Percentiles rank a stretch among this genome's conserved stretches.
These are phyloP conservation scores for Syngnathoides biaculeatus DNA, from an alignment of 2,113 vertebrate species.

Conservation along the genomic window DNA sequence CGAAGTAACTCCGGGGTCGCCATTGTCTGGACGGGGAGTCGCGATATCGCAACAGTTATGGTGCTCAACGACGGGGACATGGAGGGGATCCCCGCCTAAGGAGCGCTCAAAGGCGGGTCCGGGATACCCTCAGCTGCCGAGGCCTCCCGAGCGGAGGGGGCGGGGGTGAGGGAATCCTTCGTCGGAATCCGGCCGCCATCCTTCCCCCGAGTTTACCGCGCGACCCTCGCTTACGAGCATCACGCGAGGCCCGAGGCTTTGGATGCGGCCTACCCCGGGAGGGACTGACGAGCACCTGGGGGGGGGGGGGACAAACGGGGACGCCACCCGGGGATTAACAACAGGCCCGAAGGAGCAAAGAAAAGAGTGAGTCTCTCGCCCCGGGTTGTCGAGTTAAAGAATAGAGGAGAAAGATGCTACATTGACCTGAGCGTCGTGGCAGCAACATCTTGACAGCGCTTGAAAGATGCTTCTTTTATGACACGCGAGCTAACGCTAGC, in stretches of 20 bases:
- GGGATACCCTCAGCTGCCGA: constrained; percentile 62
- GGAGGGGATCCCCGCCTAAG: constrained; percentile 64
- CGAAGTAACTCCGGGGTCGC: constrained; percentile 46
- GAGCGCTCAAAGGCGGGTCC: constrained; percentile 56
- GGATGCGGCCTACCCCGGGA: constrained; percentile 71
- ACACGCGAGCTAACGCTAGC: constrained; percentile 46
- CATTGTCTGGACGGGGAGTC: constrained; percentile 48
- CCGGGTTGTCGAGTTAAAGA: background rate
- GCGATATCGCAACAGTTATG: constrained; percentile 36
- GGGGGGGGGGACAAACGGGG: constrained; percentile 64
- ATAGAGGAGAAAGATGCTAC: background rate
- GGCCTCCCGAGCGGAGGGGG: constrained; percentile 53
- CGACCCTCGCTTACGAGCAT: constrained; percentile 19
- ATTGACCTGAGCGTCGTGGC: constrained; percentile 25
- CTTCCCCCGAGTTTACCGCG: constrained; percentile 42
- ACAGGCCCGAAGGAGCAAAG: constrained; percentile 42
- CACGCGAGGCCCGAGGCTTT: constrained; percentile 67
- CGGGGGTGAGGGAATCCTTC: constrained; percentile 20
- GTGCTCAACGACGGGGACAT: constrained; percentile 51
- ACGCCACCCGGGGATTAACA: constrained; percentile 40
- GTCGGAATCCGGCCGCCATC: constrained; percentile 45
- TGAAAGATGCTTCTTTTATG: constrained; percentile 51
- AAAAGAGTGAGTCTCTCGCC: constrained; percentile 49
- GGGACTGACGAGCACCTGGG: constrained; percentile 64
- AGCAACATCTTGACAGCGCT: constrained; percentile 40